A percentile compares a stretch with the other conserved stretches of the same genome.
Evolutionary conservation across 1,140 invertebrate species (phyloP).

Genomic region (Trypoxylus dichotomus): DNA sequence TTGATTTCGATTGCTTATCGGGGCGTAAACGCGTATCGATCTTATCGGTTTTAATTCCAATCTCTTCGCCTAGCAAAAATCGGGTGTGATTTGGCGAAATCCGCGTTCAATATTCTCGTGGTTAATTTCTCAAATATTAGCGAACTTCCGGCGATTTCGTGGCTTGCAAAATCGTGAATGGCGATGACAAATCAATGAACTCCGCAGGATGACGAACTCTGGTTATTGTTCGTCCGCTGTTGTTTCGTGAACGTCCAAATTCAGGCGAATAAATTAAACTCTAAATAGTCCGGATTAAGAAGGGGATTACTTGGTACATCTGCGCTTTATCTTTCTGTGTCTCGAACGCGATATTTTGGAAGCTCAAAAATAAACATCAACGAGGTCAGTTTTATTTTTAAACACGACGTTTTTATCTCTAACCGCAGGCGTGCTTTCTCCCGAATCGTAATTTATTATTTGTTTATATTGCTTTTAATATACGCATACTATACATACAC

Average conservation of each 20-base stretch:
- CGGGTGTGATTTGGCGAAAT: neutral
- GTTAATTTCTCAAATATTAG: neutral
- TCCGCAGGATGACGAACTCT: neutral
- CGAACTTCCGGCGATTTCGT: neutral
- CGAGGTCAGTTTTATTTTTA: conserved; percentile 23
- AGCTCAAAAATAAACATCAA: neutral
- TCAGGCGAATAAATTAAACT: no score
- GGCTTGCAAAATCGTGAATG: neutral
- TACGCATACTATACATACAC: neutral
- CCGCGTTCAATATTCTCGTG: neutral
- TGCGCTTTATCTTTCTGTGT: no score
- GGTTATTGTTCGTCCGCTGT: neutral
- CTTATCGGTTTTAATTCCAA: neutral
- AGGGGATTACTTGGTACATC: no score
- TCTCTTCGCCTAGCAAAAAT: neutral
- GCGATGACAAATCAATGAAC: conserved; percentile 18
- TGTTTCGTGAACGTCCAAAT: no score
- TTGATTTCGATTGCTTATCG: no score
- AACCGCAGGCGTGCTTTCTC: neutral
- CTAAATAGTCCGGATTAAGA: no score
- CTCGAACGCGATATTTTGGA: neutral
- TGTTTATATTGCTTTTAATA: neutral
- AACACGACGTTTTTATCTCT: neutral
- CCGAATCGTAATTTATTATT: neutral
- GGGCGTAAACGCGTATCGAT: no score